phyloP scores from a whole-genome alignment of 1,140 invertebrate genomes.

The Drosophila lowei region DNA sequence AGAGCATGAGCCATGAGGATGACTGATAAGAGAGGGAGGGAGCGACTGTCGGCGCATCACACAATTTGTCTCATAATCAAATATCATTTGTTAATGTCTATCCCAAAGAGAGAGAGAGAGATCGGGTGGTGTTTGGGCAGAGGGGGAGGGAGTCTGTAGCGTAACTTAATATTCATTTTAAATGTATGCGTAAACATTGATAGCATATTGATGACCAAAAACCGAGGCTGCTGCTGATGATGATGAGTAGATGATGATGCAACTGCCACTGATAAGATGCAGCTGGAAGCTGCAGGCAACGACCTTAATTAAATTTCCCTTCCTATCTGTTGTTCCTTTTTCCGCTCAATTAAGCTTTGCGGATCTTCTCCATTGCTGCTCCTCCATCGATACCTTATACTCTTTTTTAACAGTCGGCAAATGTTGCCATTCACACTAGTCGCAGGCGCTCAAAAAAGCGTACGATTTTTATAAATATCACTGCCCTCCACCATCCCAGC shows the following conservation, averaged over 20 bases:
- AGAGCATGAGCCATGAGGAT: conserved; percentile 14
- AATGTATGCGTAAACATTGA: conserved; percentile 78
- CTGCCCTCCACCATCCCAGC: too few species aligned
- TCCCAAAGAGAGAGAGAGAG: conserved; percentile 27
- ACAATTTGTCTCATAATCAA: conserved; percentile 81
- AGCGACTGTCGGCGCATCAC: conserved; percentile 56
- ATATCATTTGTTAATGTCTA: conserved; percentile 80
- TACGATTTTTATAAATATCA: too few species aligned
- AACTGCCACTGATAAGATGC: conserved; percentile 72
- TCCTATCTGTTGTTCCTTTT: conserved; percentile 26
- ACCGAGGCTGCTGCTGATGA: conserved; percentile 17
- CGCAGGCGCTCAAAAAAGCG: too few species aligned
- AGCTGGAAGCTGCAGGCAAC: conserved; percentile 53
- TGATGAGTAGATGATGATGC: conserved; percentile 48
- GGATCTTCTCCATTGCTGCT: too few species aligned
- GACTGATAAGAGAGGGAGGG: too few species aligned
- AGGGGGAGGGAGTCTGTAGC: conserved; percentile 7
- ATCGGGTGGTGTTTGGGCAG: conserved; percentile 33
- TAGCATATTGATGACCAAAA: conserved; percentile 70
- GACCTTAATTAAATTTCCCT: conserved; percentile 74
- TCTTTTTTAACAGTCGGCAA: too few species aligned
- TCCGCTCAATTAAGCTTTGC: conserved; percentile 24
- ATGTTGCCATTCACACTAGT: too few species aligned
- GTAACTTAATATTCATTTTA: conserved; percentile 75
- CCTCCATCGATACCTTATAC: too few species aligned